These are phyloP conservation scores for Pygoscelis adeliae DNA, from an alignment of 2,113 vertebrate species.

Conservation along the genomic window DNA sequence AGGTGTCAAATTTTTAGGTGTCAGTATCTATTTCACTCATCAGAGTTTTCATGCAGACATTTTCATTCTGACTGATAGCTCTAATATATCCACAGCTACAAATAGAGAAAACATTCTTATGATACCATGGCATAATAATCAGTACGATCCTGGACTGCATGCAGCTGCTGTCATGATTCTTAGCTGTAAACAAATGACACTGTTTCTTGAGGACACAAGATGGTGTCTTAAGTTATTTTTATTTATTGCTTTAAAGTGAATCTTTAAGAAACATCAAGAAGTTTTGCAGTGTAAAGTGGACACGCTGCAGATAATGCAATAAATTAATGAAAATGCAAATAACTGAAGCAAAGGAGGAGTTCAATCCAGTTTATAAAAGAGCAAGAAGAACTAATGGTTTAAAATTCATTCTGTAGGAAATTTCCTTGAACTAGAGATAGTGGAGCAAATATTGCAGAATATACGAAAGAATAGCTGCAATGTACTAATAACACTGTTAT, in stretches of 20 bases:
- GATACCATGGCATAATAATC: neutral
- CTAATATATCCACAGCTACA: neutral
- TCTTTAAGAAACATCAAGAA: neutral
- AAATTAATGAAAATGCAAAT: neutral
- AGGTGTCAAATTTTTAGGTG: neutral
- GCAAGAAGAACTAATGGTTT: neutral
- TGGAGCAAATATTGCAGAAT: neutral
- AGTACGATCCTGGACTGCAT: neutral
- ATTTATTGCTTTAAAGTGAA: neutral
- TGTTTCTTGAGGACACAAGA: slow-evolving; percentile 39
- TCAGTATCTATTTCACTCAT: neutral
- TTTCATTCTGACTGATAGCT: neutral
- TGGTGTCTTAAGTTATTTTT: slow-evolving; percentile 7
- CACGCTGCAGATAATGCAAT: neutral
- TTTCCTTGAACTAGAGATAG: neutral
- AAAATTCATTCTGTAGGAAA: neutral
- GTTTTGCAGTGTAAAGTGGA: neutral
- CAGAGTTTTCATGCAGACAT: neutral
- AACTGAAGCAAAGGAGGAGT: neutral
- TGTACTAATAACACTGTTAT: neutral
- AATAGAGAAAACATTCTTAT: neutral
- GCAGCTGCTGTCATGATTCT: slow-evolving; percentile 37
- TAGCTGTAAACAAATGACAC: slow-evolving; percentile 25
- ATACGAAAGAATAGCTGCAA: neutral
- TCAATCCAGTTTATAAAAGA: neutral